A percentile compares a stretch with the other conserved stretches of the same genome.
phyloP scores from a whole-genome alignment of 2,797 vertebrate genomes.

The Cyprinodon diabolis region DNA sequence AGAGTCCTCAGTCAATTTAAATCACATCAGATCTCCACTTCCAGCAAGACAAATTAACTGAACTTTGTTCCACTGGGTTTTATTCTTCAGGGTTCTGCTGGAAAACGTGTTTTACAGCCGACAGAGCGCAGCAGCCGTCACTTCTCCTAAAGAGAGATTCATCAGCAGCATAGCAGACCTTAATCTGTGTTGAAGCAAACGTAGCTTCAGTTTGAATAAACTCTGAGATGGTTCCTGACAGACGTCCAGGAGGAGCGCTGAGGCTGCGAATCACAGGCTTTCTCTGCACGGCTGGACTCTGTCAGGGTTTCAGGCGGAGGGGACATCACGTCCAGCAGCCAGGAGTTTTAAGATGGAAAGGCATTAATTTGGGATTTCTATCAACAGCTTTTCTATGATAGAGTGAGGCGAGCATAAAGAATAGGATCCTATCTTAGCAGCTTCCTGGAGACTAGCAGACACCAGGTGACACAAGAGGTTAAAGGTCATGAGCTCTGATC shows the following conservation, averaged over 20 bases:
- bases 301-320: no score
- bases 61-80: conserved; percentile 19
- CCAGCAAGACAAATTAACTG: conserved; percentile 23
- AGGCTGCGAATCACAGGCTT: conserved; percentile 1
- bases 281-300: no score
- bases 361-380: no score
- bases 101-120: conserved; percentile 36
- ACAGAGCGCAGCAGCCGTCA: conserved; percentile 43
- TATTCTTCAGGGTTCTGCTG: conserved; percentile 35
- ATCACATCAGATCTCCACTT: conserved; percentile 43
- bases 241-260: conserved; percentile 25
- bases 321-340: no score
- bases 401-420: no score
- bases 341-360: no score
- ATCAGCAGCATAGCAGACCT: conserved; percentile 6
- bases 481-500: no score
- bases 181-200: conserved; percentile 38
- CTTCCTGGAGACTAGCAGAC: no score
- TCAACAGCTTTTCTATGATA: no score
- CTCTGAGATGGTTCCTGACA: conserved; percentile 30
- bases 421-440: no score
- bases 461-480: no score
- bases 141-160: conserved; percentile 27
- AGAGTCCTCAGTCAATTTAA: conserved; percentile 45
- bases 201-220: conserved; percentile 39